Evolutionary conservation across 2,888 invertebrate genomes (phyloP).

Genomic region (Megastigmus dorsalis): DNA sequence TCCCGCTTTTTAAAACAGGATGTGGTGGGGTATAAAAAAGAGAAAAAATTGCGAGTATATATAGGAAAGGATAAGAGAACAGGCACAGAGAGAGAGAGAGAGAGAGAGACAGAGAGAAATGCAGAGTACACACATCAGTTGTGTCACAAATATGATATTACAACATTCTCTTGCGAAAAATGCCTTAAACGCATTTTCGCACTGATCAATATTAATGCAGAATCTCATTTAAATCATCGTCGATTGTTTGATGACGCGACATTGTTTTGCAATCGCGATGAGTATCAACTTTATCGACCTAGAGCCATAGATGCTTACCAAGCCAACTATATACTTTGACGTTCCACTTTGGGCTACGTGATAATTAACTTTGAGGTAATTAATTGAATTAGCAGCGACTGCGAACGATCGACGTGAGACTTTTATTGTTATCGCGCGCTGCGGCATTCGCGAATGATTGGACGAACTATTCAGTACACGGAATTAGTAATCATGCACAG

Average conservation of each 20-base stretch:
- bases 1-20: conserved; percentile 30
- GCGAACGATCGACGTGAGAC: conserved; percentile 1
- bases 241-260: conserved; percentile 9
- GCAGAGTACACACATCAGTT: conserved; percentile 13
- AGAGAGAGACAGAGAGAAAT: conserved; percentile 18
- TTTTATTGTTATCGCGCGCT: background rate
- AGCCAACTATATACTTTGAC: background rate
- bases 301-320: background rate
- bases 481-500: too few species aligned
- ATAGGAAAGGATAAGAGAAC: background rate
- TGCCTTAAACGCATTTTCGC: background rate
- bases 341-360: conserved; percentile 21
- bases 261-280: too few species aligned
- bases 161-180: conserved; percentile 15
- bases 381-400: conserved; percentile 28
- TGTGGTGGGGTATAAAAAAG: conserved; percentile 5
- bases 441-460: too few species aligned
- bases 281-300: background rate
- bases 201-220: background rate
- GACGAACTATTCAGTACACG: too few species aligned
- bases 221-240: conserved; percentile 1
- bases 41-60: conserved; percentile 7
- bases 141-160: conserved; percentile 43
- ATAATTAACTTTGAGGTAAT: conserved; percentile 23
- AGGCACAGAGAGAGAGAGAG: conserved; percentile 5